phyloP scores from a whole-genome alignment of 2,113 vertebrate species.

The Dascyllus trimaculatus region DNA sequence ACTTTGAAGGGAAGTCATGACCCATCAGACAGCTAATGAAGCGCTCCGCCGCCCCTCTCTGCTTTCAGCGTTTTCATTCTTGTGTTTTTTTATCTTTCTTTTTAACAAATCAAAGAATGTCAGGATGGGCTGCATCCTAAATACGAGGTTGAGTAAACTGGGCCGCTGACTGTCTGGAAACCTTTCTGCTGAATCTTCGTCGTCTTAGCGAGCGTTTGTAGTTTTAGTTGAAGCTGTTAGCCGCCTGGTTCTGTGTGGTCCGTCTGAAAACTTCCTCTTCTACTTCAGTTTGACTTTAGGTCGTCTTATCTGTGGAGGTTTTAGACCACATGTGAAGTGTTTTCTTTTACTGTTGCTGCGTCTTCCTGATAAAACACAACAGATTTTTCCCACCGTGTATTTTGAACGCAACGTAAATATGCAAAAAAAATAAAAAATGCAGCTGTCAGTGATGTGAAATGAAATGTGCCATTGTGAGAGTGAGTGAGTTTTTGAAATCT shows the following conservation, averaged over 20 bases:
- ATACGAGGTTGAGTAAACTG: conserved; percentile 18
- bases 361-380: conserved; percentile 7
- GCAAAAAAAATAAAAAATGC: neutral
- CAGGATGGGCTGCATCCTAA: neutral
- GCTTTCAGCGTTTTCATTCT: neutral
- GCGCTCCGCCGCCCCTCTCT: neutral
- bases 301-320: neutral
- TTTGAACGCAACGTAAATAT: conserved; percentile 19
- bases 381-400: conserved; percentile 6
- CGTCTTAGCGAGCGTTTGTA: neutral
- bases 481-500: neutral
- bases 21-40: neutral
- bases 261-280: neutral
- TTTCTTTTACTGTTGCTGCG: conserved; percentile 4
- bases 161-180: neutral
- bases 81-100: neutral
- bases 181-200: neutral
- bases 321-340: conserved; percentile 1
- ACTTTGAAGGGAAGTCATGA: conserved; percentile 48
- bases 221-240: neutral
- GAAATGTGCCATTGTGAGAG: neutral
- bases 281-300: neutral
- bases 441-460: neutral
- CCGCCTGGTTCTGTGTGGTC: neutral
- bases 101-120: conserved; percentile 18